Evolutionary conservation across 64 coral and sea anemone genomes (phyloP).

Genomic region (Montipora foliosa): DNA sequence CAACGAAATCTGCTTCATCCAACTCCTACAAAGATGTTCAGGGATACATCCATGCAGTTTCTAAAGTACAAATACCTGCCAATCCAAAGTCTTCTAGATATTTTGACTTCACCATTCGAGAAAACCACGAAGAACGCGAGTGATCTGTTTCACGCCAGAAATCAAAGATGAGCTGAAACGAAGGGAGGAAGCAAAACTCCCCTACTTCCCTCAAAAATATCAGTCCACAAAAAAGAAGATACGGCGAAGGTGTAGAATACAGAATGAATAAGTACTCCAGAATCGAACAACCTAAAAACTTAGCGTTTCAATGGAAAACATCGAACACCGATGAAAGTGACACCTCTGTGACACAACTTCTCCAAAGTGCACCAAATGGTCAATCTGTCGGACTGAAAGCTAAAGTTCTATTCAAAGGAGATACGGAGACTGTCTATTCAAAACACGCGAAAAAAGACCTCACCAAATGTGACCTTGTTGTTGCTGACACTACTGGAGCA

Average conservation of each 20-base stretch:
- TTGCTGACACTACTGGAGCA: slow-evolving; percentile 40
- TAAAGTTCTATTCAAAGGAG: slow-evolving; percentile 52
- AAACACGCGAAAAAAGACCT: slow-evolving; percentile 41
- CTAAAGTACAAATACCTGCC: slow-evolving; percentile 35
- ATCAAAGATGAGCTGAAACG: slow-evolving; percentile 44
- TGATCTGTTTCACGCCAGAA: neutral
- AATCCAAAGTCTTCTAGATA: slow-evolving; percentile 45
- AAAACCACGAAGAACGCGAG: no score
- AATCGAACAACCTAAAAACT: slow-evolving; percentile 51
- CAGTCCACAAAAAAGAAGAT: slow-evolving; percentile 44
- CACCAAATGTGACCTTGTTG: slow-evolving; percentile 48
- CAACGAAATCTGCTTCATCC: slow-evolving; percentile 4
- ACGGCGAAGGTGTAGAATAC: slow-evolving; percentile 33
- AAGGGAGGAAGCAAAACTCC: slow-evolving; percentile 37
- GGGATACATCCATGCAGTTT: slow-evolving; percentile 46
- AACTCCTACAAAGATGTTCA: slow-evolving; percentile 39
- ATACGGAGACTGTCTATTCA: slow-evolving; percentile 42
- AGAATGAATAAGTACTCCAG: slow-evolving; percentile 63
- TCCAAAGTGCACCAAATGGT: slow-evolving; percentile 40
- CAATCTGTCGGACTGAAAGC: slow-evolving; percentile 54
- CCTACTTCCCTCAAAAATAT: slow-evolving; percentile 36
- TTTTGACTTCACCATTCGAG: slow-evolving; percentile 16
- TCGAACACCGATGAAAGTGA: neutral
- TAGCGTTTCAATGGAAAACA: slow-evolving; percentile 56
- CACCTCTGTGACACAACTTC: slow-evolving; percentile 36